These are phyloP conservation scores for Ellobius talpinus DNA, from an alignment of 2,113 vertebrate genomes.

Conservation along the genomic window DNA sequence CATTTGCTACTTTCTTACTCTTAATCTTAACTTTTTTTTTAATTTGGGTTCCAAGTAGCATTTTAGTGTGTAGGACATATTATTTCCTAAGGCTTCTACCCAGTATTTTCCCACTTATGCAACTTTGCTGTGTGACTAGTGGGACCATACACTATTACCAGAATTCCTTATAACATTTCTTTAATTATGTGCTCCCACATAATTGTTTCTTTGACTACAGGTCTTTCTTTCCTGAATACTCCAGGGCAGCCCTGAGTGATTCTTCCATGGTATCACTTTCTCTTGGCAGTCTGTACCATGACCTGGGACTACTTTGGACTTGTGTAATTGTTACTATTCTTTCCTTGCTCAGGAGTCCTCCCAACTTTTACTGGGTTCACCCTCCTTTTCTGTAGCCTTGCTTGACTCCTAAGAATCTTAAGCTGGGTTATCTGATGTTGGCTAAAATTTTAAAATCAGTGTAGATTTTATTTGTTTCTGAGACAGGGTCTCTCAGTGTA, in stretches of 20 bases:
- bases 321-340: background rate
- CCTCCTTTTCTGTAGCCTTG: background rate
- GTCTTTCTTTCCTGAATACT: background rate
- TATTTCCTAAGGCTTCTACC: background rate
- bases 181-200: background rate
- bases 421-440: background rate
- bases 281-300: background rate
- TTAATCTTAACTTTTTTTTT: background rate
- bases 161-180: background rate
- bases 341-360: background rate
- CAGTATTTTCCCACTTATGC: background rate
- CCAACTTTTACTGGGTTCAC: background rate
- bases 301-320: background rate
- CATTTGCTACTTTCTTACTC: background rate
- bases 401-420: background rate
- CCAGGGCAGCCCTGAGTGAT: background rate
- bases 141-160: background rate
- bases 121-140: background rate
- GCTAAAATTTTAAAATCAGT: constrained; percentile 32
- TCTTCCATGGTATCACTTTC: background rate
- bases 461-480: background rate
- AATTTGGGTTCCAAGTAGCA: background rate
- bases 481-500: background rate
- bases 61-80: background rate
- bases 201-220: background rate